phyloP scores from a whole-genome alignment of 2,888 invertebrate genomes.

The Merodon equestris region DNA sequence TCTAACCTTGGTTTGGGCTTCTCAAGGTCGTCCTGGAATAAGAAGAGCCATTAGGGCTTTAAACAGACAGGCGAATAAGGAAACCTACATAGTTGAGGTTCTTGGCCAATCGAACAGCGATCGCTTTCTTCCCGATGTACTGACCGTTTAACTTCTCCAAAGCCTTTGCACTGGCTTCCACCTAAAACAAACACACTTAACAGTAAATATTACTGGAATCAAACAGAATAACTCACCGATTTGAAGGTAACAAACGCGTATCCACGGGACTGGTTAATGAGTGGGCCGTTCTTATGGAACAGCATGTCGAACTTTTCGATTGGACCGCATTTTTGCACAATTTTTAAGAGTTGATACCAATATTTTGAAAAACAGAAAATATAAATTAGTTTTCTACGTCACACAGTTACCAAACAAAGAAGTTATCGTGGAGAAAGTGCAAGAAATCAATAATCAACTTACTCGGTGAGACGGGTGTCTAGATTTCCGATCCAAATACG shows the following conservation, averaged over 20 bases:
- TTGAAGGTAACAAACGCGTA: slow-evolving; percentile 95
- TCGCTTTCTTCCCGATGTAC: slow-evolving; percentile 85
- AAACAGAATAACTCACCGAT: slow-evolving; percentile 72
- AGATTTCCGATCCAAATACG: slow-evolving; percentile 94
- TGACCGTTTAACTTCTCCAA: slow-evolving; percentile 87
- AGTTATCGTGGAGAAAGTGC: not conserved
- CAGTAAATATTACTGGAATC: not conserved
- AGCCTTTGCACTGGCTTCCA: slow-evolving; percentile 84
- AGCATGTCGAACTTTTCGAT: slow-evolving; percentile 97
- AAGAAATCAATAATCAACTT: slow-evolving; percentile 81
- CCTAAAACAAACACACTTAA: slow-evolving; percentile 59
- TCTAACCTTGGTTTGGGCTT: slow-evolving; percentile 87
- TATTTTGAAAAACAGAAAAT: slow-evolving; percentile 80
- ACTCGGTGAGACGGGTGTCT: slow-evolving; percentile 95
- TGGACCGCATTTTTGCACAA: slow-evolving; percentile 95
- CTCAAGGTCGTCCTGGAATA: slow-evolving; percentile 85
- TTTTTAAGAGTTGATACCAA: slow-evolving; percentile 97
- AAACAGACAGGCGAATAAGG: not conserved
- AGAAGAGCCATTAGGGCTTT: not conserved
- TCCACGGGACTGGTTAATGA: slow-evolving; percentile 92
- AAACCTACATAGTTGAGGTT: slow-evolving; percentile 83
- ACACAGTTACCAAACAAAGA: not conserved
- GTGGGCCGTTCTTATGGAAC: slow-evolving; percentile 94
- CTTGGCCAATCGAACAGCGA: slow-evolving; percentile 90
- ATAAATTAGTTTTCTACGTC: slow-evolving; percentile 68